phyloP scores from a whole-genome alignment of 2,888 invertebrate species.

The Atrina japonica region DNA sequence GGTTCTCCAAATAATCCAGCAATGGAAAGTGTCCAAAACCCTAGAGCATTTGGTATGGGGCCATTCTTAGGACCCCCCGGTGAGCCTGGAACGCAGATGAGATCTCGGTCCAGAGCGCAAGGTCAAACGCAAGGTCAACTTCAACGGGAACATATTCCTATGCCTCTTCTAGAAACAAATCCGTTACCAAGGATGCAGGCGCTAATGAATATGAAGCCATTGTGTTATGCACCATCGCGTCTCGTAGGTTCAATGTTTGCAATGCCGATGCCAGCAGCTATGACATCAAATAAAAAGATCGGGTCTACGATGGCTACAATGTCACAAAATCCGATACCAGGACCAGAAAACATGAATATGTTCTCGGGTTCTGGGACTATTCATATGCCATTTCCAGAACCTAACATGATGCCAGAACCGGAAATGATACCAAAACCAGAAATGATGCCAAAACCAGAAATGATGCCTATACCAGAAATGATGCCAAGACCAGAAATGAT shows the following conservation, averaged over 20 bases:
- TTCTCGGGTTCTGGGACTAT: not conserved
- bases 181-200: not conserved
- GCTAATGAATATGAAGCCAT: not conserved
- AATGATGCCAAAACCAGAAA: not conserved
- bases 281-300: not conserved
- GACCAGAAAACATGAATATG: not conserved
- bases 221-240: not conserved
- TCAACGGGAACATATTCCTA: not conserved
- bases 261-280: conserved; percentile 14
- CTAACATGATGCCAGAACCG: not conserved
- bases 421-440: conserved; percentile 5
- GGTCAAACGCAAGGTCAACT: no score
- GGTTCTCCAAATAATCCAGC: conserved; percentile 26
- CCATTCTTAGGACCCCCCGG: conserved; percentile 19
- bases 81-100: conserved; percentile 1
- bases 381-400: not conserved
- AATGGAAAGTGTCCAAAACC: conserved; percentile 24
- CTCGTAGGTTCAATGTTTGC: conserved; percentile 2
- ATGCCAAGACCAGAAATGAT: not conserved
- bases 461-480: not conserved
- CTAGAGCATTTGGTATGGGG: conserved; percentile 13
- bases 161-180: not conserved
- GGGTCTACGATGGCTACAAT: not conserved
- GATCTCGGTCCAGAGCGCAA: not conserved
- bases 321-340: not conserved